A percentile compares a stretch with the other conserved stretches of the same genome.
Evolutionary conservation across 2,113 vertebrate genomes (phyloP).

Genomic region (Micromys minutus): DNA sequence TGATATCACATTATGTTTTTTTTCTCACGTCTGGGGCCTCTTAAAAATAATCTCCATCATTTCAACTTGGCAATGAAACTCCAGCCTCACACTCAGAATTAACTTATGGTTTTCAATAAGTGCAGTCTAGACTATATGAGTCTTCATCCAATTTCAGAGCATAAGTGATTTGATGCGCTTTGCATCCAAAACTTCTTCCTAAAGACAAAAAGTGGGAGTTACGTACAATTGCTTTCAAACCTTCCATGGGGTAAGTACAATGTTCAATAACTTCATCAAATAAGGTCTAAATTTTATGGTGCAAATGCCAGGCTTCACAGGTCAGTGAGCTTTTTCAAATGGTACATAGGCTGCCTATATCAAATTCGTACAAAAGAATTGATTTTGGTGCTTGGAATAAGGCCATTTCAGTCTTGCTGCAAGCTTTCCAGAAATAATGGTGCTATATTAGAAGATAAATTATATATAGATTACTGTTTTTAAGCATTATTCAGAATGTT

Average conservation of each 20-base stretch:
- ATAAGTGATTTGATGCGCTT: constrained; percentile 74
- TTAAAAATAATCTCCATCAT: constrained; percentile 60
- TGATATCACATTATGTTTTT: constrained; percentile 73
- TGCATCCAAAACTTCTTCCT: constrained; percentile 72
- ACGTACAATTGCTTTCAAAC: constrained; percentile 77
- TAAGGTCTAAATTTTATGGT: constrained; percentile 82
- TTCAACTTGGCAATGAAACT: constrained; percentile 63
- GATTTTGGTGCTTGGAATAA: constrained; percentile 85
- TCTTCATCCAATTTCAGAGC: constrained; percentile 67
- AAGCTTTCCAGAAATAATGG: constrained; percentile 84
- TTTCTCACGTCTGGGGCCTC: constrained; percentile 62
- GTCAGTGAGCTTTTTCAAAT: constrained; percentile 84
- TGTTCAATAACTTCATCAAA: constrained; percentile 86
- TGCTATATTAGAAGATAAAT: constrained; percentile 83
- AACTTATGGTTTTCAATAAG: constrained; percentile 83
- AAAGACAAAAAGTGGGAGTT: constrained; percentile 75
- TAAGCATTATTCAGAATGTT: constrained; percentile 84
- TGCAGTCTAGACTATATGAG: constrained; percentile 62
- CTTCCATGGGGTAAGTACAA: constrained; percentile 78
- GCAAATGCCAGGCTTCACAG: constrained; percentile 84
- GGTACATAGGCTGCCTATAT: constrained; percentile 81
- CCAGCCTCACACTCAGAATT: constrained; percentile 70
- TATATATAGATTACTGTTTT: constrained; percentile 85
- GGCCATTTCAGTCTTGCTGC: constrained; percentile 78
- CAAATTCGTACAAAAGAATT: constrained; percentile 86